Evolutionary conservation across 2,797 vertebrate genomes (phyloP), one percentile per base, ranked within the genome.

Genomic region (Acrocephalus scirpaceus): DNA sequence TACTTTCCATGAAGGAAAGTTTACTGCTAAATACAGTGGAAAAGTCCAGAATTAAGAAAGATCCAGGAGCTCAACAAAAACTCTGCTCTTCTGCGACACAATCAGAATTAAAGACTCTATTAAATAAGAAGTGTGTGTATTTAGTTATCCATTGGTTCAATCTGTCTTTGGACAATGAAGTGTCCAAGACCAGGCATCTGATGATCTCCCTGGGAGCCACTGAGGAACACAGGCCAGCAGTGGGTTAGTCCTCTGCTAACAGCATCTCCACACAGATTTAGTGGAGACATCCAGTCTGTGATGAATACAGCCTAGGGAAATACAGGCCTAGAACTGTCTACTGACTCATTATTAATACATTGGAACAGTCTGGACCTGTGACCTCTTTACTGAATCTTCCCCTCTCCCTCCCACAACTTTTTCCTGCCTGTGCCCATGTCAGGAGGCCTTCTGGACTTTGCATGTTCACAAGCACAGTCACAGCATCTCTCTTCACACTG

Each of bases 321-420:
- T 54, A 78, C 61, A 95, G 84, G 76, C 91, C 91, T 91, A 80
- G 36, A 88, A 92, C 79, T 97, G 96, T 92, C 97, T 92, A 79
- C 78, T 85, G 76, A 22, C 78, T 97, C 93, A 91, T 97, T 96
- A 97, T 94, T 96, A 97, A 97, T 96, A 92, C 76, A 92, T 94
- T 61, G 84, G 51, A 92, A 82, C 87, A 70, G 89, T 86, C 88
- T 96, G 88, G 90, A 95, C 90, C 88, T 89, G 61, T 95, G 96
- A 96, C 92, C 91, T 93, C 75, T 32, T 56, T 79, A 50, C 70
- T 57, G 71, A 91, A 78, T 95, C 61, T 88, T 86, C 38, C 50
- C 56, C 57, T 11, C 45, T 76, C 69, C 48, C 78, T 77, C 34
- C 13, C 47, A 58, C 61, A 74, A 23, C 5, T 61, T 82, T 62